Evolutionary conservation across 2,888 invertebrate genomes (phyloP), one percentile per base, ranked within the genome.

Genomic region (Plusia festucae): DNA sequence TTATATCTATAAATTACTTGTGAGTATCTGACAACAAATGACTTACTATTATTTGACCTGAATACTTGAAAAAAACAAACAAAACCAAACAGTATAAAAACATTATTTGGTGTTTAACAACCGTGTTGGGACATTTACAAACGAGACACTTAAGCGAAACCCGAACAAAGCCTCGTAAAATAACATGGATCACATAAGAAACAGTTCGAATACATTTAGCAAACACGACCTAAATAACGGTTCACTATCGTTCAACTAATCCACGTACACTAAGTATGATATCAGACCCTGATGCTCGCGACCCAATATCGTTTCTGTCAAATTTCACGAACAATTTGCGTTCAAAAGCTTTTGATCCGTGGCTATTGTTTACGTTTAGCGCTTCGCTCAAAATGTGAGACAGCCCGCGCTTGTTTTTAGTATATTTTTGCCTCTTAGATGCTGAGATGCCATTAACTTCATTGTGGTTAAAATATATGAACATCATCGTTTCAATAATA

Each of bases 281-380:
- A 87, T 86, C 79, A 83, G 65, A 52, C 75, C 74, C 82, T 85
- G 83, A 89, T 88, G 87, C 85, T 85, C 82, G 81, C 87, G 81
- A 85, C 83, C 87, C 87, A 81, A 87, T 89, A 89, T 86, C 83
- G 82, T 85, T 88, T 85, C 88, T 90, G 88, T 90, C 89, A 89
- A 93, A 93, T 93, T 93, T 94, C 90, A 93, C 91, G 92, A 91
- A 88, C 91, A 93, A 93, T 93, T 94, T 94, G 88, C 91, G 87
- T 86, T 88, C 86, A 89, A 93, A 91, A 91, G 90, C 93, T 86
- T 92, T 91, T 91, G 91, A 92, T 90, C 90, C 92, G 85, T 82
- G 82, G 89, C 90, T 93, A 93, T 93, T 93, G 92, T 92, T 93
- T 93, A 91, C 87, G 89, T 91, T 93, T 90, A 93, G 92, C 93